Percentiles rank a stretch among this genome's conserved stretches.
phyloP scores from a whole-genome alignment of 2,797 vertebrate genomes.

The Anolis apletophallus region DNA sequence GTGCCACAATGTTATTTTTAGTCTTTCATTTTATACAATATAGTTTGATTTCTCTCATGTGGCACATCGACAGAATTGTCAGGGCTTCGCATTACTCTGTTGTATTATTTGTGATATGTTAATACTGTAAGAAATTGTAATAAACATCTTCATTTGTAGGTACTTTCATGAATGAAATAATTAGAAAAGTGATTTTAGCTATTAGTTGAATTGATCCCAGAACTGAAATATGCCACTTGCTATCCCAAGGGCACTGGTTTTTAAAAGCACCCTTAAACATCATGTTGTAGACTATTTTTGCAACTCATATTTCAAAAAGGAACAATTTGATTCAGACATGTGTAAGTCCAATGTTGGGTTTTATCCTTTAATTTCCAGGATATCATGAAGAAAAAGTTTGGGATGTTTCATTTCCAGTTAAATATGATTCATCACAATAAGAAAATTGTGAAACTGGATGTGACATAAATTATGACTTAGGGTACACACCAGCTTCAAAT shows the following conservation, averaged over 20 bases:
- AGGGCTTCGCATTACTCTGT: not conserved
- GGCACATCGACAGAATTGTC: constrained; percentile 27
- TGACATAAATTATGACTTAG: not conserved
- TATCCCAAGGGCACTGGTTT: not conserved
- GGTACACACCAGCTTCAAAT: not conserved
- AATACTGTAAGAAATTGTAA: constrained; percentile 26
- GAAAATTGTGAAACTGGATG: not conserved
- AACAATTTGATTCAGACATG: not conserved
- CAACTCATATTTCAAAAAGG: not conserved
- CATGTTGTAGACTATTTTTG: not conserved
- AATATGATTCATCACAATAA: not conserved
- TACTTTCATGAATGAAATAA: constrained; percentile 26
- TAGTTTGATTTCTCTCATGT: constrained; percentile 18
- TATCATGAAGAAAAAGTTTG: not conserved
- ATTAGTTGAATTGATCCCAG: not conserved
- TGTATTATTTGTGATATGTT: constrained; percentile 15
- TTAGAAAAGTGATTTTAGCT: not conserved
- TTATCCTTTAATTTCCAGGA: not conserved
- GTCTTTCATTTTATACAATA: not conserved
- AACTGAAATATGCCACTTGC: not conserved
- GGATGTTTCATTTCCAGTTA: not conserved
- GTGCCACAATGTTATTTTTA: not conserved
- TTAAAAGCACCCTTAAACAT: not conserved
- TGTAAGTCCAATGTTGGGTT: not conserved
- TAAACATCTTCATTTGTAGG: constrained; percentile 31